Base-by-base conservation (phyloP, 2,797 vertebrate species). In the Molossus molossus region DNA sequence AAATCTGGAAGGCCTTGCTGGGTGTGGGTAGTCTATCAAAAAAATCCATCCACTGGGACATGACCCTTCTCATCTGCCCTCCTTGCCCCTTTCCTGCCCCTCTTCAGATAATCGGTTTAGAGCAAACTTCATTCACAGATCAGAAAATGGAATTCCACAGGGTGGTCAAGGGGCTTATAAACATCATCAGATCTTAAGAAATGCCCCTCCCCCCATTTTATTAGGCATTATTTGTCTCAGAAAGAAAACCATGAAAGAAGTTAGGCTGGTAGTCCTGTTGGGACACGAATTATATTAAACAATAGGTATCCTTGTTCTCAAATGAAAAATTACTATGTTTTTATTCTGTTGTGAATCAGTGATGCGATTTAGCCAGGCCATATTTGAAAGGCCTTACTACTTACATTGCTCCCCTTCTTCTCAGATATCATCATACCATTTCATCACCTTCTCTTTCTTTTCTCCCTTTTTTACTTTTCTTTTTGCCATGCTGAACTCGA, bases 161-260 rank as follows among this genome's bases (percentile, higher is more conserved):
- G 85, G 62, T 72, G 3, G 29, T 80, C 37, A 50, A 45, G 17
- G 64, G 55, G 4, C 48, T 90, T 91, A 45, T 14, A 70, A 92
- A 55, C 50, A 87, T 92, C 76, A 80, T 40, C 10, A 72, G n/a
- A 65, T 6, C 8, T 33, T 64, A 76, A 83, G 73, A 94, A 79
- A 90, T 48, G 67, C 75, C 90, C 69, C 15, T 1, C 0, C 55
- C 17, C 2, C 40, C 84, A 33, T 33, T 33, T 33, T 33, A 33
- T 33, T 33, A 33, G 27, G 37, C 53, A 48, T 45, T 76, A 96
- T 45, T 64, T 94, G 67, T 81, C 20, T 91, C 27, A 65, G 67
- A 90, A 57, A 69, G 80, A 96, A 87, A 97, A 87, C 37, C 8
- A n/a, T 50, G 40, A 96, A 93, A 93, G 93, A 94, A 95, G 91